phyloP scores from a whole-genome alignment of 2,797 vertebrate genomes.

The Zenarchopterus dispar region DNA sequence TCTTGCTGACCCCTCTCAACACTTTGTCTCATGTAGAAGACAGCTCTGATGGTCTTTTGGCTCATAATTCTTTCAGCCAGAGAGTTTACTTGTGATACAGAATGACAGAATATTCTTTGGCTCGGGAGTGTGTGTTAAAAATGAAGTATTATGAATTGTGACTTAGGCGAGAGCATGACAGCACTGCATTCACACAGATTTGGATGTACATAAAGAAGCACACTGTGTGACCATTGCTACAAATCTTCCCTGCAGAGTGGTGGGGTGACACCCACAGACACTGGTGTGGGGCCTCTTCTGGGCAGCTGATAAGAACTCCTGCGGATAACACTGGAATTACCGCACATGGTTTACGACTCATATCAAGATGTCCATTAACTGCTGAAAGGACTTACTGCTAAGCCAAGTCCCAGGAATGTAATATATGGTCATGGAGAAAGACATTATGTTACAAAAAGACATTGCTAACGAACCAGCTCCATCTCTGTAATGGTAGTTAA shows the following conservation, averaged over 20 bases:
- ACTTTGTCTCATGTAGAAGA: slow-evolving; percentile 48
- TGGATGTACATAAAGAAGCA: slow-evolving; percentile 50
- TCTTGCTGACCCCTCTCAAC: slow-evolving; percentile 59
- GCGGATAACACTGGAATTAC: slow-evolving; percentile 53
- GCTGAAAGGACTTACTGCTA: slow-evolving; percentile 52
- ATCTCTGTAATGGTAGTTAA: slow-evolving; percentile 27
- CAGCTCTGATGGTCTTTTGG: slow-evolving; percentile 52
- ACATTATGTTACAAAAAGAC: slow-evolving; percentile 42
- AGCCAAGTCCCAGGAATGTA: slow-evolving; percentile 29
- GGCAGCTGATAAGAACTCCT: slow-evolving; percentile 68
- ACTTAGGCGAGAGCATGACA: slow-evolving; percentile 45
- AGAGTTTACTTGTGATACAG: slow-evolving; percentile 35
- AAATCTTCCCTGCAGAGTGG: slow-evolving; percentile 59
- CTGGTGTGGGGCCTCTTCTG: slow-evolving; percentile 56
- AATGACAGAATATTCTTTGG: slow-evolving; percentile 55
- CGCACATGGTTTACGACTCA: slow-evolving; percentile 55
- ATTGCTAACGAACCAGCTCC: slow-evolving; percentile 28
- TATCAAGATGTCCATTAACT: slow-evolving; percentile 56
- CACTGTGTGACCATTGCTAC: slow-evolving; percentile 48
- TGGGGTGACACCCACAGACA: slow-evolving; percentile 62
- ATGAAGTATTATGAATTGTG: slow-evolving; percentile 61
- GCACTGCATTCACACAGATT: slow-evolving; percentile 56
- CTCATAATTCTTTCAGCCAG: slow-evolving; percentile 54
- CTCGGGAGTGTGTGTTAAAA: slow-evolving; percentile 55
- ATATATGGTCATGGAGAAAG: slow-evolving; percentile 37